These are phyloP conservation scores for Apoderus coryli DNA, from an alignment of 2,888 invertebrate species.

Conservation along the genomic window DNA sequence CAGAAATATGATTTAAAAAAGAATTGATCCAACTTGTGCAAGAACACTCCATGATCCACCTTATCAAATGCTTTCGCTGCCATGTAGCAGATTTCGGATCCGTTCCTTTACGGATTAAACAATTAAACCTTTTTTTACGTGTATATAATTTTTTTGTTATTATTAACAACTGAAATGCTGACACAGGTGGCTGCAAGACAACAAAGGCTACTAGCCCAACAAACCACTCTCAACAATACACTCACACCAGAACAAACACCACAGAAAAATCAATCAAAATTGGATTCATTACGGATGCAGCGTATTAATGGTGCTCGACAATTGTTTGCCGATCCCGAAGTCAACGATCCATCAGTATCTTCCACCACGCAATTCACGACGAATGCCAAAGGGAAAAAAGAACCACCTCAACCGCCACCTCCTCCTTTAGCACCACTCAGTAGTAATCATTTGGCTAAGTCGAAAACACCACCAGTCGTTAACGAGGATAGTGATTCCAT, in stretches of 20 bases:
- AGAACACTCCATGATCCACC: no score
- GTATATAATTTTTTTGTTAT: no score
- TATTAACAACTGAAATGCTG: no score
- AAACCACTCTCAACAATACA: slow-evolving; percentile 18
- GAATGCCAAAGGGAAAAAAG: slow-evolving; percentile 28
- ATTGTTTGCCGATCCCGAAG: slow-evolving; percentile 29
- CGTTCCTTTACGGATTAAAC: no score
- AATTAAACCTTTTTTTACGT: no score
- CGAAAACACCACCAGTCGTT: slow-evolving; percentile 23
- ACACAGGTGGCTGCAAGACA: slow-evolving; percentile 58
- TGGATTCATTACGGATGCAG: slow-evolving; percentile 25
- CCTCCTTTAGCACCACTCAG: slow-evolving; percentile 36
- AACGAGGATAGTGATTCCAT: slow-evolving; percentile 35
- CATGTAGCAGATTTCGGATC: no score
- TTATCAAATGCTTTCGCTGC: no score
- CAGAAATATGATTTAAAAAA: no score
- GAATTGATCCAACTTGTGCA: no score
- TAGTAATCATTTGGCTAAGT: slow-evolving; percentile 19
- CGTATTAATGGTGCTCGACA: slow-evolving; percentile 32
- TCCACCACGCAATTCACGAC: slow-evolving; percentile 28
- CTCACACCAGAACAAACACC: slow-evolving; percentile 14
- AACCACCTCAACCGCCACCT: slow-evolving; percentile 35
- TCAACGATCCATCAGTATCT: slow-evolving; percentile 30
- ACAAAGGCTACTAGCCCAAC: slow-evolving; percentile 41
- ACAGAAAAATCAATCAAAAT: slow-evolving; percentile 24